Evolutionary conservation across 2,888 invertebrate genomes (phyloP), one percentile per base, ranked within the genome.

Genomic region (Oscheius sp.): DNA sequence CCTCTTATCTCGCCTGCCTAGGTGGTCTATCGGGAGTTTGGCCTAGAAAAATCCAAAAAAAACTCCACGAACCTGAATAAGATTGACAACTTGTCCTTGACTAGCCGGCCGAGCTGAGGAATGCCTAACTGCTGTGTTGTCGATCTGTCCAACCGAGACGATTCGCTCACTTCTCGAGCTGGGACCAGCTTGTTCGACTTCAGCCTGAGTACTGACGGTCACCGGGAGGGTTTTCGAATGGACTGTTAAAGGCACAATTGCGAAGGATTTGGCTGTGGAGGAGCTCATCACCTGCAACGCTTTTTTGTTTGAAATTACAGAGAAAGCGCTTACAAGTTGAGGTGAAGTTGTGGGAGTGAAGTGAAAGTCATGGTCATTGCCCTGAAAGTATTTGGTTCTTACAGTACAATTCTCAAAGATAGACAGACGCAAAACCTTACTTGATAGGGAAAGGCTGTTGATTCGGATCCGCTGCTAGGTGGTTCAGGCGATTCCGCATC

Each of bases 181-280:
- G 3, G 61, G 61, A 3, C 61, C 61, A 29, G 61, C 45, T 20
- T 55, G 33, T 23, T 29, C 61, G 10, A 45, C 61, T n/a, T 29
- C 61, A n/a, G 42, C 50, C 31, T 15, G 61, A 4, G 29, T 39
- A n/a, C 25, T 61, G 20, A n/a, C 42, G 8, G 64, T 48, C 34
- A 42, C 25, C 25, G 57, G 58, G 20, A 53, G 33, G 15, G 53
- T 57, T 25, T 69, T 52, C 3, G 63, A 73, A 64, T 82, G 83
- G n/a, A 82, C 82, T 10, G 83, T 82, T 33, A 82, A 69, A 2
- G 82, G 82, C 27, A 82, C 82, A 55, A 82, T 83, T 10, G 76
- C 74, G 61, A 82, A 82, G 10, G 73, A 72, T 17, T 75, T 75
- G 15, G 81, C 78, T 48, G 80, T 78, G 23, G 68, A 69, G 15